These are phyloP conservation scores for Alloscopus bannaensis DNA, from an alignment of 2,888 invertebrate species.

Conservation along the genomic window DNA sequence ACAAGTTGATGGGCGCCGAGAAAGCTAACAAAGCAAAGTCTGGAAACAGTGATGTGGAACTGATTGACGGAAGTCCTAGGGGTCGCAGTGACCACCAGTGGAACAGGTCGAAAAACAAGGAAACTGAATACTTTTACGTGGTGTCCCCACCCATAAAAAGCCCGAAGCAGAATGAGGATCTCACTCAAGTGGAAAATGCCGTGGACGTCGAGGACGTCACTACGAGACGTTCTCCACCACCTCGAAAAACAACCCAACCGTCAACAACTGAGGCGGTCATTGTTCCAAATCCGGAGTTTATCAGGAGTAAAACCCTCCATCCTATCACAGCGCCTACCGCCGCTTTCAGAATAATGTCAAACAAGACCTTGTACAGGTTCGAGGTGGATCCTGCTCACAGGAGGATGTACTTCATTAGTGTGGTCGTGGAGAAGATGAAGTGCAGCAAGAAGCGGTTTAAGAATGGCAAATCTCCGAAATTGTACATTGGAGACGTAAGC, in stretches of 20 bases:
- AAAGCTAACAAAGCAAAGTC: not conserved
- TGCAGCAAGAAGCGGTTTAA: not conserved
- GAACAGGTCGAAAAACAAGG: not conserved
- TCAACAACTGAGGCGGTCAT: not conserved
- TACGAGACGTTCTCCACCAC: not conserved
- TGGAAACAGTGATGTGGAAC: not conserved
- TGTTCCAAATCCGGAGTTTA: not conserved
- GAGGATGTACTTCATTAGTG: constrained; percentile 22
- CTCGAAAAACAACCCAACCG: not conserved
- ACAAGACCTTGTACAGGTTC: constrained; percentile 21
- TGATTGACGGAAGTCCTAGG: not conserved
- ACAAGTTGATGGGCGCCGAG: not conserved
- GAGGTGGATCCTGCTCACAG: constrained; percentile 1
- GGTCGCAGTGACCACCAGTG: not conserved
- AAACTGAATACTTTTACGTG: constrained; percentile 9
- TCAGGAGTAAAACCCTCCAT: not conserved
- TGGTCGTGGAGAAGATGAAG: constrained; percentile 44
- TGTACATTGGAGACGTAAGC: constrained; percentile 16
- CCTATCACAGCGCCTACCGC: not conserved
- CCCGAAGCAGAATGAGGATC: no score
- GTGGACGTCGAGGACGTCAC: not conserved
- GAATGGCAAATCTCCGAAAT: not conserved
- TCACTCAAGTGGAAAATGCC: not conserved
- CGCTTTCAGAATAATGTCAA: constrained; percentile 6
- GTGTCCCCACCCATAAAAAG: no score